These are phyloP conservation scores for Cyanoderma ruficeps DNA, from an alignment of 2,113 vertebrate genomes.

Conservation along the genomic window DNA sequence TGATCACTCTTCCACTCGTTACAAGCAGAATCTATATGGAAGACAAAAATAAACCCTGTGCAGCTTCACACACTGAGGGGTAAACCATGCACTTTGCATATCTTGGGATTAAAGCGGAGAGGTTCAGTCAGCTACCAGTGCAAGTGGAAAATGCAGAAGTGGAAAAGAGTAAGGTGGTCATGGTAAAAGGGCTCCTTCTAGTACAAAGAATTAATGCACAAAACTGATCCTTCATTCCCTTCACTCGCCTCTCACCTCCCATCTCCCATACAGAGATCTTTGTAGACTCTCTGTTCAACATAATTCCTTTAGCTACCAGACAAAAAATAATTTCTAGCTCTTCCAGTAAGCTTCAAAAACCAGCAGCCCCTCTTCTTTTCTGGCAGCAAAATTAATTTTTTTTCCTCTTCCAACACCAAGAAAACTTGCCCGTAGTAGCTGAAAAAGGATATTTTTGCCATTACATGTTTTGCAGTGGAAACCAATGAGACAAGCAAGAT, in stretches of 20 bases:
- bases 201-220: background rate
- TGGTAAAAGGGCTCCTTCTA: background rate
- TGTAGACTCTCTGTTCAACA: background rate
- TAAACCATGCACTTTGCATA: background rate
- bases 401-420: background rate
- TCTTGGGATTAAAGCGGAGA: background rate
- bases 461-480: background rate
- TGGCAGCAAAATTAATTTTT: background rate
- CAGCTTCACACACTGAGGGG: background rate
- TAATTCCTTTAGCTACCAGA: background rate
- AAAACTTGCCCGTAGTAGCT: background rate
- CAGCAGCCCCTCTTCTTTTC: background rate
- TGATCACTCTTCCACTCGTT: background rate
- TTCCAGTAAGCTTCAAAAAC: background rate
- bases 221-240: background rate
- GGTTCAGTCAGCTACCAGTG: background rate
- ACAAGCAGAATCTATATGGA: background rate
- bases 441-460: background rate
- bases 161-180: background rate
- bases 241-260: background rate
- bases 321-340: background rate
- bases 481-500: background rate
- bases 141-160: background rate
- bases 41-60: constrained; percentile 22
- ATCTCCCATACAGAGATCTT: background rate